Conservation (phyloP, 2,888 invertebrate species). For the Taenaris catops region DNA sequence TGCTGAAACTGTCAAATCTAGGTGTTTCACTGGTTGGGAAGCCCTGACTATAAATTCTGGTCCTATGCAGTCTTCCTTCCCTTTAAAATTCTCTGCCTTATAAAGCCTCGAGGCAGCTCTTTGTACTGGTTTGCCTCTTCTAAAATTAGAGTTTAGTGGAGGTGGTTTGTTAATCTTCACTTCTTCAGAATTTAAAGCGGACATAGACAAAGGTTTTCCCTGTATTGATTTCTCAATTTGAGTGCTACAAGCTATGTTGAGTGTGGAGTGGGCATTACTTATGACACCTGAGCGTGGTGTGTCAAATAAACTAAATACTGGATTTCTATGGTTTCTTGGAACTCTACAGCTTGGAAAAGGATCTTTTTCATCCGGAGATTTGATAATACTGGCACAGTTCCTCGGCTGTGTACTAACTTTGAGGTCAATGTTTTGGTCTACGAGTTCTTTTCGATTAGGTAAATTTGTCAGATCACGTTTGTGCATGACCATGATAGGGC, state of each 20-base stretch:
- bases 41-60: constrained; percentile 89
- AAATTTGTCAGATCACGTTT: constrained; percentile 27
- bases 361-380: constrained; percentile 72
- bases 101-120: constrained; percentile 86
- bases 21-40: constrained; percentile 81
- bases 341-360: constrained; percentile 66
- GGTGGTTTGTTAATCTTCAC: constrained; percentile 33
- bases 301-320: constrained; percentile 57
- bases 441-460: constrained; percentile 40
- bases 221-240: constrained; percentile 55
- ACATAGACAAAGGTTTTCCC: constrained; percentile 52
- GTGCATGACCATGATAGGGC: constrained; percentile 51
- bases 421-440: constrained; percentile 65
- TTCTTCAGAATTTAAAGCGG: constrained; percentile 40
- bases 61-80: constrained; percentile 78
- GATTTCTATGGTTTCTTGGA: constrained; percentile 45
- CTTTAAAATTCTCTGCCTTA: constrained; percentile 75
- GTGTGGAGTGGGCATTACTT: constrained; percentile 65
- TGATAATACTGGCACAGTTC: constrained; percentile 50
- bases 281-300: constrained; percentile 57
- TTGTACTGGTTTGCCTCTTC: constrained; percentile 83
- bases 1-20: constrained; percentile 79
- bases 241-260: constrained; percentile 67
- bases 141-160: constrained; percentile 44
- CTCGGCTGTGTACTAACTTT: constrained; percentile 63